These are phyloP conservation scores for Chrysolina oricalcia DNA, from an alignment of 2,888 invertebrate species.

Conservation along the genomic window DNA sequence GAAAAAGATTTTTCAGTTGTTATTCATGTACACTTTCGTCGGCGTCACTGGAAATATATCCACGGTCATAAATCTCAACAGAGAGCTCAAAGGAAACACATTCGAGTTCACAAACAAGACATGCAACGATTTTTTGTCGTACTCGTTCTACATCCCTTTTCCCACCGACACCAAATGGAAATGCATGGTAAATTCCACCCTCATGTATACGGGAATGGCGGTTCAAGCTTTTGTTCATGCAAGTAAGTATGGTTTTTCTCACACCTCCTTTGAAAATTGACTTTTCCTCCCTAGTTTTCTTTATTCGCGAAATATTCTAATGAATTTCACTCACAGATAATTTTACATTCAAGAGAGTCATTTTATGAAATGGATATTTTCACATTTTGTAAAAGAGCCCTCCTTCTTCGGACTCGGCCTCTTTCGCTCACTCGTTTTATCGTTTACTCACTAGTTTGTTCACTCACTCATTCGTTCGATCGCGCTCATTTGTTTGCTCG, in stretches of 20 bases:
- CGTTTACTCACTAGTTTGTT: too few species aligned
- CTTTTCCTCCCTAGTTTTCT: too few species aligned
- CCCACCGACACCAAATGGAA: background rate
- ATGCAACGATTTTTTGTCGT: background rate
- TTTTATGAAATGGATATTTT: too few species aligned
- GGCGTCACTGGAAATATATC: slow-evolving; percentile 10
- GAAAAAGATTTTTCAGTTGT: slow-evolving; percentile 8
- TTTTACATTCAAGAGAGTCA: too few species aligned
- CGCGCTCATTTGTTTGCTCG: too few species aligned
- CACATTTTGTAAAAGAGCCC: too few species aligned
- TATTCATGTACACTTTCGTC: slow-evolving; percentile 13
- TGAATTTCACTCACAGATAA: too few species aligned
- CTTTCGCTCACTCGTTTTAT: too few species aligned
- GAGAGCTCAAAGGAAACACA: background rate
- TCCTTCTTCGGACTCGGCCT: too few species aligned
- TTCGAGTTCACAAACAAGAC: slow-evolving; percentile 18
- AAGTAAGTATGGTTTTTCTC: background rate
- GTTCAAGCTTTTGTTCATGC: background rate
- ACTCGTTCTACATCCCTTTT: background rate
- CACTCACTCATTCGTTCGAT: too few species aligned
- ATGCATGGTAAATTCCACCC: background rate
- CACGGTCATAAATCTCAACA: background rate
- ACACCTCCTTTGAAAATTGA: background rate
- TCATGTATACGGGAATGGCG: background rate
- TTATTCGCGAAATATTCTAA: too few species aligned